Base-by-base conservation (phyloP, 1,140 invertebrate species). In the Heliconius hewitsoni region DNA sequence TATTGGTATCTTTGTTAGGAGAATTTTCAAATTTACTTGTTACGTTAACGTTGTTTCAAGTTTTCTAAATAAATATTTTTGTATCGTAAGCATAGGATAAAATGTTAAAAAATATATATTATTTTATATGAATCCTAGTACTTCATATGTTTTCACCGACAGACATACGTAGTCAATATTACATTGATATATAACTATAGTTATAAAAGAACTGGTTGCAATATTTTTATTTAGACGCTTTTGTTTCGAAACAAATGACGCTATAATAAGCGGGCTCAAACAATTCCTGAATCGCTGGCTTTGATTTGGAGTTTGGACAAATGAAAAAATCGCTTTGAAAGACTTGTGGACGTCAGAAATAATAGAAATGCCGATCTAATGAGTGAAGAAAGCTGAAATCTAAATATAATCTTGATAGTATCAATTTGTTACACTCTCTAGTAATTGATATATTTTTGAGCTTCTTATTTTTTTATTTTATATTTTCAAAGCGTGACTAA, bases 211-310 rank as follows among this genome's bases (percentile, higher is more conserved):
- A 66, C 60, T 66, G n/a, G 19, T 27, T 30, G 13, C 27, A 66
- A 66, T 30, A 66, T 66, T 66, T 66, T 30, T 66, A 27, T 66
- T 30, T 66, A 66, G 60, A 30, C 8, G 60, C 60, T 66, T 30
- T 66, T 66, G 60, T 66, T 66, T 66, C 9, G 3, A 11, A 66
- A 66, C 60, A 66, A 66, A 66, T 66, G 60, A 60, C 23, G 57
- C 57, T 30, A 30, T 66, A 66, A 66, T 66, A 30, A 66, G 60
- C 13, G 27, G 60, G 60, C 60, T 30, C 60, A 66, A 66, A 66
- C 60, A 66, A 30, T 66, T 66, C n/a, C 60, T 66, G 60, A 66
- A 66, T 30, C 30, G 27, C 27, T 23, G 5, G 60, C 60, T 66
- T 16, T 66, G 60, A 66, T 27, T 66, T 66, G 8, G 60, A 66